Evolutionary conservation across 1,140 invertebrate species (phyloP).

Genomic region (Protaetia brevitarsis): DNA sequence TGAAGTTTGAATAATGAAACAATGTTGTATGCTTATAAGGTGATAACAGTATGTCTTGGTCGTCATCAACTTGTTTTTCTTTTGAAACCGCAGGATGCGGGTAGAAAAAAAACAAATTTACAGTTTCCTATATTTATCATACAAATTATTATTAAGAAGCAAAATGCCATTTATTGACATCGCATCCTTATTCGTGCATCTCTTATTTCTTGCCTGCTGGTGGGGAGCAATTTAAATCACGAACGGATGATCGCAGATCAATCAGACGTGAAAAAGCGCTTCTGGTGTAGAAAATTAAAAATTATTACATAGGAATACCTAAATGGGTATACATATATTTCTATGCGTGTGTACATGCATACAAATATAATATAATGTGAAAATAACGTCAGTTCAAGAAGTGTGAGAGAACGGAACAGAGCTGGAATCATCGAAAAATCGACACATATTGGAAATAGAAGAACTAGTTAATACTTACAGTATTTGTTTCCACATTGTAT

Average conservation of each 20-base stretch:
- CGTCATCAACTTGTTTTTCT: too few relatives aligned
- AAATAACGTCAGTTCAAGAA: background rate
- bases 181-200: background rate
- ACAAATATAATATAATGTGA: background rate
- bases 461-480: too few relatives aligned
- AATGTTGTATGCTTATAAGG: too few relatives aligned
- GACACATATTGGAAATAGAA: background rate
- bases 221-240: background rate
- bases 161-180: background rate
- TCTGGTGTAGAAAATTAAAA: background rate
- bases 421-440: background rate
- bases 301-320: background rate
- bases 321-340: background rate
- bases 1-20: too few relatives aligned
- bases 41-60: too few relatives aligned
- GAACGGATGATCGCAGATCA: background rate
- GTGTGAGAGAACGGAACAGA: background rate
- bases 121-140: background rate
- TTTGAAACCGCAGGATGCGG: slow-evolving; percentile 1
- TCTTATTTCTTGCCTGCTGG: background rate
- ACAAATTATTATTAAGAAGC: background rate
- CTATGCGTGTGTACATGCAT: background rate
- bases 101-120: background rate
- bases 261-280: background rate
- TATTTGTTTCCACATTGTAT: too few relatives aligned